Evolutionary conservation across 2,113 vertebrate species (phyloP).

Genomic region (Nesoenas mayeri): DNA sequence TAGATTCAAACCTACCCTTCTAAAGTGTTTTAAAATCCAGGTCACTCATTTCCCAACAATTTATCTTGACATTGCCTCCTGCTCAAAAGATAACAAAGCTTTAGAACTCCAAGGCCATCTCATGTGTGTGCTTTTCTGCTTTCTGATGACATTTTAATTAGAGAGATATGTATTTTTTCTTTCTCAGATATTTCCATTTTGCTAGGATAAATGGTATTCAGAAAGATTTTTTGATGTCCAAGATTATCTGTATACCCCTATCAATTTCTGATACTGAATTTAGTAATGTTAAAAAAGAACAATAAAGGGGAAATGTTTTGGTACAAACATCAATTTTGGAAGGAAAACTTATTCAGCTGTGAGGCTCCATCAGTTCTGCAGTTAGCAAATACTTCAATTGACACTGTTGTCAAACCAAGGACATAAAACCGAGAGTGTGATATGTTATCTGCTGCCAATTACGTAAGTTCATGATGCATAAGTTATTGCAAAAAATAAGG

Average conservation of each 20-base stretch:
- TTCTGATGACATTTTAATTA: not conserved
- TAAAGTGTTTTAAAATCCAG: not conserved
- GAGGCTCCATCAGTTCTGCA: constrained; percentile 47
- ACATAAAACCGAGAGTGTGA: constrained; percentile 63
- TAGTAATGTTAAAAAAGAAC: not conserved
- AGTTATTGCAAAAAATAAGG: constrained; percentile 67
- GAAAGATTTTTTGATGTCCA: not conserved
- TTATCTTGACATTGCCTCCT: not conserved
- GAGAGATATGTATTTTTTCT: not conserved
- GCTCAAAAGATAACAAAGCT: not conserved
- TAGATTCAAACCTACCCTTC: not conserved
- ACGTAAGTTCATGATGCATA: constrained; percentile 65
- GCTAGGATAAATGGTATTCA: not conserved
- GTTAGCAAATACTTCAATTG: constrained; percentile 71
- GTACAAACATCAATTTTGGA: constrained; percentile 3
- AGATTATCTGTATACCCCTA: not conserved
- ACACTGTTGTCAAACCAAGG: constrained; percentile 70
- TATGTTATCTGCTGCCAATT: constrained; percentile 69
- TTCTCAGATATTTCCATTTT: not conserved
- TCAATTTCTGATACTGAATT: not conserved
- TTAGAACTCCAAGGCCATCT: not conserved
- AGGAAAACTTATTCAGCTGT: constrained; percentile 52
- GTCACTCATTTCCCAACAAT: not conserved
- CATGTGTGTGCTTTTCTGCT: not conserved
- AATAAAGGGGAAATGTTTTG: constrained; percentile 10